Conservation (phyloP, 2,113 vertebrate species). For the Alexandromys fortis region DNA sequence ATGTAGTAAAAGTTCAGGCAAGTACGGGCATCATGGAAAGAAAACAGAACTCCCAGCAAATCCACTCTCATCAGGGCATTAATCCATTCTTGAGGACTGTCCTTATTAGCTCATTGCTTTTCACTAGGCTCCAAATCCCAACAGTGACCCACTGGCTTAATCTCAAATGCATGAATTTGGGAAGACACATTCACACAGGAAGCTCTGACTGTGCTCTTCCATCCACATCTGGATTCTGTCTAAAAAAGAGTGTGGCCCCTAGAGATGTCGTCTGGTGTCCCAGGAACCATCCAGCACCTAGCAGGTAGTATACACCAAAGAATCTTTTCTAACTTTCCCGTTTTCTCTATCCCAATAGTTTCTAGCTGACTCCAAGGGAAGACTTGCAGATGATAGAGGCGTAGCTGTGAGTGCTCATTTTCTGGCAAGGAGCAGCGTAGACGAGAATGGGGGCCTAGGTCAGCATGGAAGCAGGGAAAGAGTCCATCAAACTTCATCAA, state of each 20-base stretch:
- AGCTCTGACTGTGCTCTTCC: neutral
- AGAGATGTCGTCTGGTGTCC: neutral
- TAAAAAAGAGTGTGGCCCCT: accelerated
- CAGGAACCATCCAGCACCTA: neutral
- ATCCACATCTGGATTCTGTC: neutral
- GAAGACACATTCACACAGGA: neutral
- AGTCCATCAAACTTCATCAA: neutral
- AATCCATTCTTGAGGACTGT: no score
- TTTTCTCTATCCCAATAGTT: neutral
- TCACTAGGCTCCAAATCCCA: neutral
- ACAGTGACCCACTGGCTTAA: neutral
- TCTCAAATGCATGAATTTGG: neutral
- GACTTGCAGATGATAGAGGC: neutral
- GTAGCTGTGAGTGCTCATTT: neutral
- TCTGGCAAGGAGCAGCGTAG: neutral
- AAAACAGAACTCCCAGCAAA: neutral
- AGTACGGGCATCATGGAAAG: neutral
- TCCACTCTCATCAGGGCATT: neutral
- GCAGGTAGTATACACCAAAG: neutral
- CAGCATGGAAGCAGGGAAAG: neutral
- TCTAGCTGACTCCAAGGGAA: neutral
- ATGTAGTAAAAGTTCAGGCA: neutral
- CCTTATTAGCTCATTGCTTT: neutral
- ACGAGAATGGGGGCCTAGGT: neutral
- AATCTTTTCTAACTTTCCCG: neutral